Conservation (phyloP, 1,140 invertebrate species). For the Dinoponera quadriceps region DNA sequence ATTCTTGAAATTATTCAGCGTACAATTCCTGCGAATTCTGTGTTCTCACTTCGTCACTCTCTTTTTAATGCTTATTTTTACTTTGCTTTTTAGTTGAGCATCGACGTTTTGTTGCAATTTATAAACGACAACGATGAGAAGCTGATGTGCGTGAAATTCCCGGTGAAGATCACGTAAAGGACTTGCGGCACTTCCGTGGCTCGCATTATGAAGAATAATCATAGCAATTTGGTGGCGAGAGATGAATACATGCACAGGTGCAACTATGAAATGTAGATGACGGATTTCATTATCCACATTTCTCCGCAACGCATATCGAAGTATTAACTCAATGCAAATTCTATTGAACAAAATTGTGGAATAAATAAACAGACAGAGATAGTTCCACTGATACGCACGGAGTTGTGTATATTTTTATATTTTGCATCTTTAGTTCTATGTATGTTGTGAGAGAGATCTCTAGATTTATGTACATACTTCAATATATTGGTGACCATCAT, state of each 20-base stretch:
- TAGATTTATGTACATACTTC: no score
- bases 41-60: no score
- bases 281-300: neutral
- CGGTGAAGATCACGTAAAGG: constrained; percentile 81
- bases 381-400: no score
- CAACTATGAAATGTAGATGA: neutral
- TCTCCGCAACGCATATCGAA: constrained; percentile 8
- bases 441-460: no score
- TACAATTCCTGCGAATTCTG: no score
- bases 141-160: constrained; percentile 89
- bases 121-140: constrained; percentile 87
- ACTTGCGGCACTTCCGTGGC: neutral
- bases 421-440: no score
- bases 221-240: neutral
- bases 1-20: no score
- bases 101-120: constrained; percentile 91
- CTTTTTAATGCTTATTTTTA: no score
- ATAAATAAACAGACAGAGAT: constrained; percentile 14
- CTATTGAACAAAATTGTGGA: neutral
- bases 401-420: no score
- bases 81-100: constrained; percentile 84
- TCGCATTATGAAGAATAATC: neutral
- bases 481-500: no score
- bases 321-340: neutral
- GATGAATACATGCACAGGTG: neutral